phyloP scores from a whole-genome alignment of 2,797 vertebrate species.

The Coendou prehensilis region DNA sequence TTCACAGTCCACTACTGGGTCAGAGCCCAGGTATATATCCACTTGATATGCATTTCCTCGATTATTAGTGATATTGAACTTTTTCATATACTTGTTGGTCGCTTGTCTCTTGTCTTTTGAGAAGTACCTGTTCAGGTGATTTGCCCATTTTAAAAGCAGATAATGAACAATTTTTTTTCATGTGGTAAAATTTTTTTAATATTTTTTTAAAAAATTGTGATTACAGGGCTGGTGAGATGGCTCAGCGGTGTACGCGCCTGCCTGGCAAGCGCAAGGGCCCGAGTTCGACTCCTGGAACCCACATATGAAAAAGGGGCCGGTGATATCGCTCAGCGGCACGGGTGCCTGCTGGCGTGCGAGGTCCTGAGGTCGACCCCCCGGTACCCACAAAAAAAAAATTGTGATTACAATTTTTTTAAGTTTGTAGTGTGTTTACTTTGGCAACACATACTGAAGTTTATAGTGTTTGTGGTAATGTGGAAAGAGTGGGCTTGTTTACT shows the following conservation, averaged over 20 bases:
- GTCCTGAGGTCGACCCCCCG: no score
- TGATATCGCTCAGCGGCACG: no score
- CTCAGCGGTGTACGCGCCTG: no score
- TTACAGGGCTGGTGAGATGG: no score
- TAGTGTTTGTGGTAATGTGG: neutral
- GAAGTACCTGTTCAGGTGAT: neutral
- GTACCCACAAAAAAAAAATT: no score
- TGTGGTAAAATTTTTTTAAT: neutral
- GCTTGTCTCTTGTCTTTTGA: neutral
- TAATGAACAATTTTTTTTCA: neutral
- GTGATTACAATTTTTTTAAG: neutral
- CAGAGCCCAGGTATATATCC: neutral
- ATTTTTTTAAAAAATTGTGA: neutral
- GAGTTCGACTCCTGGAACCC: no score
- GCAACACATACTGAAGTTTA: neutral
- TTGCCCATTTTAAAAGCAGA: neutral
- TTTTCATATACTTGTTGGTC: neutral
- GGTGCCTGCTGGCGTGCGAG: no score
- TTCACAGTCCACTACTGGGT: conserved; percentile 2
- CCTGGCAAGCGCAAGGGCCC: no score
- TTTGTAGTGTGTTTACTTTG: neutral
- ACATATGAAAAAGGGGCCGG: no score
- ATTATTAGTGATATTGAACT: neutral
- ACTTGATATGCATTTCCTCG: neutral
- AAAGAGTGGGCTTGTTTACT: conserved; percentile 30